Evolutionary conservation across 1,140 invertebrate genomes (phyloP), one percentile per base, ranked within the genome.

Genomic region (Alviniconcha marisindica): DNA sequence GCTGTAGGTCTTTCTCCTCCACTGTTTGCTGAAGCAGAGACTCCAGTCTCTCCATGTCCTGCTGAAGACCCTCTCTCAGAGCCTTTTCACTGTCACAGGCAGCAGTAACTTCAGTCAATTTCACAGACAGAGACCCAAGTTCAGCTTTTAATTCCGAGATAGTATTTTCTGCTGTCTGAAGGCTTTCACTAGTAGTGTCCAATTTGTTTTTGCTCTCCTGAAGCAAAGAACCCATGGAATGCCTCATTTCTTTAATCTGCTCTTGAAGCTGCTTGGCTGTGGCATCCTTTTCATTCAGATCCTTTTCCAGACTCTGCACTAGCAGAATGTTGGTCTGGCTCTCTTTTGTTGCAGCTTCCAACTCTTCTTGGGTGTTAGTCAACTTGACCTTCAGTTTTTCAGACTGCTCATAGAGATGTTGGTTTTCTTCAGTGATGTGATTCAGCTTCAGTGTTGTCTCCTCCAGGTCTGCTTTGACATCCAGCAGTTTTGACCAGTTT

Each of bases 231-330:
- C 63, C 51, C 1, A 36, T 24, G 18, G 54, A 14, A 18, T 60
- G 15, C 42, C 21, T 84, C 42, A 81, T 28, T 40, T 77, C 54
- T 76, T 63, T 1, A 31, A 42, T 77, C 31, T 79, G 51, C 5
- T 79, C 28, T 38, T 63, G 12, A 40, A 79, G 51, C 15, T 44
- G 38, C 24, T 83, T 31, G 33, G 85, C 24, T 48, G 87, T 74
- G 1, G 56, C 77, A 77, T 74, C n/a, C 40, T 74, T 44, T 44
- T 42, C 18, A 12, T 42, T 42, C 2, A 74, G 24, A 38, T 42
- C 38, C 42, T 74, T 38, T 74, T 42, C 71, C 28, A 74, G 71
- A 7, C 40, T 74, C 40, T 74, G 71, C 38, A 42, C 7, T 2
- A 4, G 5, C 38, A 51, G 69, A 18, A 31, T 24, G 15, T 74